Evolutionary conservation across 1,140 invertebrate genomes (phyloP), one percentile per base, ranked within the genome.

Genomic region (Riptortus pedestris): DNA sequence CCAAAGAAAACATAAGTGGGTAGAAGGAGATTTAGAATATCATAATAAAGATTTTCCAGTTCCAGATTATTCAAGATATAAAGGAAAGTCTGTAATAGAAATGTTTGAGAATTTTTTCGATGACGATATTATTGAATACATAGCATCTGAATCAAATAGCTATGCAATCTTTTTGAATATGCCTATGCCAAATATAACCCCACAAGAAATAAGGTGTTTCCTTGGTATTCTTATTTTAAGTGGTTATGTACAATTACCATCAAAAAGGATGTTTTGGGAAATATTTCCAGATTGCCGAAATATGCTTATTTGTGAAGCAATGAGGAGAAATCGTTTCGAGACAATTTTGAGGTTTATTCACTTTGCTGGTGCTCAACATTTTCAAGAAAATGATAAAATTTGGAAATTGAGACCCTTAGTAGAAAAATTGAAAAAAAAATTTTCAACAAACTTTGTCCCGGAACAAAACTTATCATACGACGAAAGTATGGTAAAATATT

Each of bases 401-500:
- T 68, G 38, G 28, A 66, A 69, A 59, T 29, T 66, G 29, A 51
- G 62, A 52, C 67, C 63, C 26, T 28, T 67, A 24, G 51, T 66
- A 5, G 31, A 67, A 24, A 58, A 33, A 57, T 16, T 67, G 14
- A 65, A 67, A 55, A 60, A 66, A 26, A 66, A 68, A 60, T 63
- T 24, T 38, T 29, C 65, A 57, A 33, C 67, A 27, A 58, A 70
- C 65, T 71, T 69, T 68, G 63, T 67, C 48, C 69, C 69, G 22
- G 67, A 66, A 55, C 33, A 66, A 71, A 67, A 67, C 60, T 64
- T 71, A 14, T 59, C 48, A 18, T 70, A 67, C 61, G 71, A 71
- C 68, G 69, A 73, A 64, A 67, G 67, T 20, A 72, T 72, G 71
- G 66, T 72, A n/a, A 61, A 62, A 62, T 66, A 66, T 66, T 66